These are phyloP conservation scores for Unio pictorum DNA, from an alignment of 2,888 invertebrate species.

Conservation along the genomic window DNA sequence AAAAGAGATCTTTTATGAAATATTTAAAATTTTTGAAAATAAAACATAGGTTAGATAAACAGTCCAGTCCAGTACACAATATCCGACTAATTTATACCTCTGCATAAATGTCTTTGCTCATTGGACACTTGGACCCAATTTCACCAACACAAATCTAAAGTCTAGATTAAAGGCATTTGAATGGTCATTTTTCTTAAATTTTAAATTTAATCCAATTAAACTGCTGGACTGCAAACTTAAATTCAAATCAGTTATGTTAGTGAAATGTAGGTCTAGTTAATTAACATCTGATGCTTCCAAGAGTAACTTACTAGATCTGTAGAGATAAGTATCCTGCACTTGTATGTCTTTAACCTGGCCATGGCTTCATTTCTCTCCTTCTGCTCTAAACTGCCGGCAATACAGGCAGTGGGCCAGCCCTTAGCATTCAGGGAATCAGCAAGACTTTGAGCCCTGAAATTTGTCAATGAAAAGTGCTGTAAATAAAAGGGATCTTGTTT, in stretches of 20 bases:
- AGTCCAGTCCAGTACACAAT: too few relatives aligned
- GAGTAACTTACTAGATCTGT: constrained; percentile 78
- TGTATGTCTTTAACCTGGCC: constrained; percentile 83
- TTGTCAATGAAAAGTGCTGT: background rate
- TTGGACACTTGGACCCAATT: too few relatives aligned
- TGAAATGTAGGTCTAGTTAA: background rate
- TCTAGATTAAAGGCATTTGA: too few relatives aligned
- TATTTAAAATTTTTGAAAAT: too few relatives aligned
- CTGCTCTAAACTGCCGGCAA: constrained; percentile 88
- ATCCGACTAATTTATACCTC: too few relatives aligned
- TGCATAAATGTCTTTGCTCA: too few relatives aligned
- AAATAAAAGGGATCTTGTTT: background rate
- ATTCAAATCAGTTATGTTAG: background rate
- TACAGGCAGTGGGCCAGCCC: constrained; percentile 85
- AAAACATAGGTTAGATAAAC: too few relatives aligned
- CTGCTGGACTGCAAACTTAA: background rate
- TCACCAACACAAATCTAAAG: background rate
- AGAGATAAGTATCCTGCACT: constrained; percentile 88
- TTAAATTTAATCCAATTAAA: background rate
- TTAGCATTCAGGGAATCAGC: constrained; percentile 80
- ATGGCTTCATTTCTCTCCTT: constrained; percentile 83
- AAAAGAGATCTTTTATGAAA: too few relatives aligned
- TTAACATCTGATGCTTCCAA: too few relatives aligned
- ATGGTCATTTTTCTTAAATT: background rate
- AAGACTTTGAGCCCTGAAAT: constrained; percentile 82